Base-by-base conservation (phyloP, 2,888 invertebrate genomes). In the Brachyptera risi region DNA sequence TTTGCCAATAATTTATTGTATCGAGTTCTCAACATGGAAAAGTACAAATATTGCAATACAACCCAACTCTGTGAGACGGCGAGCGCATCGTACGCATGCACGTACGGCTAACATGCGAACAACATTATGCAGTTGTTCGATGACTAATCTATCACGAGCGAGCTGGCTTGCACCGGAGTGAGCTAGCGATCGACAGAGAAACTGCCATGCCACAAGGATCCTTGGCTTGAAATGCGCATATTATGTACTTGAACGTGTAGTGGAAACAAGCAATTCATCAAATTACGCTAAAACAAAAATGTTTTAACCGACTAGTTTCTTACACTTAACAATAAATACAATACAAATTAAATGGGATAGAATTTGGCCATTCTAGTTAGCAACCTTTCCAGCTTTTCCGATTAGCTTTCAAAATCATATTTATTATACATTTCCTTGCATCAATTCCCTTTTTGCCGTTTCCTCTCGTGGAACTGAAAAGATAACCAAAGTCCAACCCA, bases 41-140 rank as follows among this genome's bases (percentile, higher is more conserved):
- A 80, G 80, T 80, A 80, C 80, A 80, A 80, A 80, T 79, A 80
- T 80, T 80, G 79, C 79, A 79, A 77, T 79, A 79, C 79, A 80
- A 73, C 72, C 72, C 71, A 73, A 57, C 63, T 65, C 65, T 59
- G 60, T 51, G 26, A 56, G 51, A n/a, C n/a, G n/a, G n/a, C n/a
- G n/a, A n/a, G n/a, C n/a, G n/a, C n/a, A n/a, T n/a, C n/a, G n/a
- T n/a, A n/a, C n/a, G n/a, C n/a, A n/a, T n/a, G n/a, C n/a, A n/a
- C n/a, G n/a, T n/a, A n/a, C n/a, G n/a, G n/a, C n/a, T n/a, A n/a
- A n/a, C n/a, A n/a, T n/a, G n/a, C n/a, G n/a, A n/a, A n/a, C n/a
- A n/a, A n/a, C n/a, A n/a, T n/a, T n/a, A n/a, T n/a, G n/a, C n/a
- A n/a, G n/a, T n/a, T n/a, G n/a, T n/a, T n/a, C n/a, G n/a, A n/a